Base-by-base conservation (phyloP, 1,140 invertebrate species). In the Aphaenogaster floridana region DNA sequence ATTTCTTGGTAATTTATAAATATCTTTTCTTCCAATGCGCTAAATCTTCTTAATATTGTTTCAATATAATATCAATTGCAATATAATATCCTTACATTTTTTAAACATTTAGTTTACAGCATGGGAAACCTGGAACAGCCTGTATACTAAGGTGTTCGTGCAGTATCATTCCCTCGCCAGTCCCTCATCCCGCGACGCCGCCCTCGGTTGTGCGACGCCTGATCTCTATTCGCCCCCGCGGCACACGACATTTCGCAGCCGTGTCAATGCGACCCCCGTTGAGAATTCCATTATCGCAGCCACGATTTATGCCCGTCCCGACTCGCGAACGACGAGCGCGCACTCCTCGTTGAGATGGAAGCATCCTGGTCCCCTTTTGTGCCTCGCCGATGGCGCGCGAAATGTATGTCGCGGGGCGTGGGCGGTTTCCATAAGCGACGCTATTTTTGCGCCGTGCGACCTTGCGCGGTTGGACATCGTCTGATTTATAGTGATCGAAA, bases 251-350 rank as follows among this genome's bases (percentile, higher is more conserved):
- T 89, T 92, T 93, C 85, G 91, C 91, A 90, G 90, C 91, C 88
- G 91, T 90, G 92, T 93, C 92, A 94, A 93, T 92, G 93, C 89
- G 86, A 93, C 92, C 93, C 95, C 94, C 91, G 94, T 92, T 91
- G 94, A 93, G 94, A 95, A 93, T 95, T 95, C 95, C 94, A 95
- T 95, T 95, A 95, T 94, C 94, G 90, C 86, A 21, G 42, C 86
- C 88, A 90, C 92, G 93, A 95, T 95, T 94, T 93, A 92, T 93
- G 86, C 87, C 68, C 61, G 28, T 79, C 45, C 64, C 85, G 45
- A 66, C 54, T 52, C 48, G 21, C 36, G 9, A 69, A 71, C 50
- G 85, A 86, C 84, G 83, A 45, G 28, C 59, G 77, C 74, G 50
- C 76, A 81, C 76, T 84, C 52, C 59, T 68, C 64, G 68, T 64